Evolutionary conservation across 2,797 vertebrate species (phyloP).

Genomic region (Coccyzus lansbergi): DNA sequence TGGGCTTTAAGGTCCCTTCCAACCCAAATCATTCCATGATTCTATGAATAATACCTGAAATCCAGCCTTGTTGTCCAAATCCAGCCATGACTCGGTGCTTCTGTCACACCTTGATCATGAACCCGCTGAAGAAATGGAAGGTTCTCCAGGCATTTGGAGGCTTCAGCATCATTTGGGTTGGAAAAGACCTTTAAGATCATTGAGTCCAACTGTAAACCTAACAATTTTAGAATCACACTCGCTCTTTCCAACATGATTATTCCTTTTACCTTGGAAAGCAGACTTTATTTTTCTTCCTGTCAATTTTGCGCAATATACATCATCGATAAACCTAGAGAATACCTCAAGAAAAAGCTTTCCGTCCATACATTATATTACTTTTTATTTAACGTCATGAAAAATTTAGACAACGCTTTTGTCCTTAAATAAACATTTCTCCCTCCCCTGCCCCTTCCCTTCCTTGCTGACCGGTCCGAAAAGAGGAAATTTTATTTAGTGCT

Average conservation of each 20-base stretch:
- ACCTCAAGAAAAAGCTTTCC: constrained; percentile 56
- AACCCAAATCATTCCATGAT: too few relatives aligned
- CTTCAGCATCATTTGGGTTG: neutral
- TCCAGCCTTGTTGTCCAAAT: neutral
- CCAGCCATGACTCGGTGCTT: rapidly evolving
- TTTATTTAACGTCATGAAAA: constrained; percentile 85
- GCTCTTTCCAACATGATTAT: neutral
- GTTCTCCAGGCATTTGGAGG: neutral
- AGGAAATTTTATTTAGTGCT: constrained; percentile 57
- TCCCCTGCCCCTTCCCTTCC: constrained; percentile 27
- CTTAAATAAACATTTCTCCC: constrained; percentile 71
- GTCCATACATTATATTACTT: constrained; percentile 81
- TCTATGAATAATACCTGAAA: neutral
- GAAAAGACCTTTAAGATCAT: too few relatives aligned
- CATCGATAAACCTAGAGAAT: neutral
- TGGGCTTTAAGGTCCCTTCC: too few relatives aligned
- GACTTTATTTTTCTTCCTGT: constrained; percentile 55
- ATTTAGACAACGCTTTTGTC: constrained; percentile 57
- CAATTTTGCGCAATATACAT: constrained; percentile 42
- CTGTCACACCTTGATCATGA: neutral
- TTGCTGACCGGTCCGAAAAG: constrained; percentile 20
- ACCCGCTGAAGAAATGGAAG: neutral
- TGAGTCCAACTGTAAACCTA: too few relatives aligned
- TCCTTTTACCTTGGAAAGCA: constrained; percentile 16
- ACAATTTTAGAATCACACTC: neutral